Percentiles rank a stretch among this genome's conserved stretches.
Conservation (phyloP, 2,888 invertebrate genomes). For the Eubasilissa splendida region DNA sequence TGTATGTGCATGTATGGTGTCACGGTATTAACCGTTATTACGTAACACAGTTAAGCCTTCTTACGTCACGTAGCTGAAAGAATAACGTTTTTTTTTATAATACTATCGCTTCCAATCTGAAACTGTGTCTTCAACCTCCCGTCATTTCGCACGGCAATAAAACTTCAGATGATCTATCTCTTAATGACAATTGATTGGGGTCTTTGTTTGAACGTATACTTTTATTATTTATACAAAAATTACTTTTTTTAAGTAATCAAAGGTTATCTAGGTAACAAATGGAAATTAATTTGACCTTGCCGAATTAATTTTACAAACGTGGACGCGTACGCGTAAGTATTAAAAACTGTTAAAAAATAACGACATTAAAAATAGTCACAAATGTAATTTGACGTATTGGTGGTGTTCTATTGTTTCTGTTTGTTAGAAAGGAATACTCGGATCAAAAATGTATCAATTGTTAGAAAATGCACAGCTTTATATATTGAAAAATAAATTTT, state of each 20-base stretch:
- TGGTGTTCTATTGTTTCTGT: too few relatives aligned
- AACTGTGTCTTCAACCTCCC: neutral
- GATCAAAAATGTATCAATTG: too few relatives aligned
- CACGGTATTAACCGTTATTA: neutral
- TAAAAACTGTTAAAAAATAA: neutral
- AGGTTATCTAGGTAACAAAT: neutral
- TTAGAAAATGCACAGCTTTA: too few relatives aligned
- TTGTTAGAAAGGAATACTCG: too few relatives aligned
- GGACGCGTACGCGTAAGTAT: neutral
- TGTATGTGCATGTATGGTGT: neutral
- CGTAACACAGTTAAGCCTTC: slow-evolving; percentile 11
- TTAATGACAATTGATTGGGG: slow-evolving; percentile 9
- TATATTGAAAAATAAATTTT: too few relatives aligned
- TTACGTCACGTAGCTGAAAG: neutral
- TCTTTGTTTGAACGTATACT: slow-evolving; percentile 1
- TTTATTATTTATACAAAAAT: neutral
- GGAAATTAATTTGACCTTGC: neutral
- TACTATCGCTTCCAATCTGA: neutral
- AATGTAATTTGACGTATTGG: too few relatives aligned
- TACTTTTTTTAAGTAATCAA: neutral
- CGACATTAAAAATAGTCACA: too few relatives aligned
- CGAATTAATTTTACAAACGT: neutral
- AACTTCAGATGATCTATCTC: neutral
- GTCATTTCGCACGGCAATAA: slow-evolving; percentile 16
- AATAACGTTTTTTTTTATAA: too few relatives aligned